Evolutionary conservation across 1,140 invertebrate genomes (phyloP), one percentile per base, ranked within the genome.

Genomic region (Dryas iulia): DNA sequence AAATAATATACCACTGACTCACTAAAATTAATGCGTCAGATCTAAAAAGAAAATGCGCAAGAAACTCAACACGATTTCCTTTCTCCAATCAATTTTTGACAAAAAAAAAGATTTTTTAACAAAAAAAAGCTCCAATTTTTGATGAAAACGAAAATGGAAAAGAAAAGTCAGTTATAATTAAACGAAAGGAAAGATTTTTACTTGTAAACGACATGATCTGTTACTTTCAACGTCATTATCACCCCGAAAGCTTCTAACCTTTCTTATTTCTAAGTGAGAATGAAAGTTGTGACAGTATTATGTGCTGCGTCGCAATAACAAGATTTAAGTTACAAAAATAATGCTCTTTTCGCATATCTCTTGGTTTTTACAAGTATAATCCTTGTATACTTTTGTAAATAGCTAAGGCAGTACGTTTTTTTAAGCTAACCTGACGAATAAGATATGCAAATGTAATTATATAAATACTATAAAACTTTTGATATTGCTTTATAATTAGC

Each of bases 211-310:
- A 61, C 25, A 61, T 28, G 39, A 61, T 61, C 23, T 18, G 33
- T 61, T 52, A 52, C 59, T 61, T 33, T 61, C 26, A 62, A 21
- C 59, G 39, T 62, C 25, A 30, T 62, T 62, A 62, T 30, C 59
- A 62, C 39, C 39, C 8, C 33, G n/a, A 21, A 62, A 62, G 39
- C 59, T 53, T 53, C 14, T 25, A 39, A 52, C 39, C 35, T 62
- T 62, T 52, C 39, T 62, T 62, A 62, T 53, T 62, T 62, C 39
- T 52, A 21, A 62, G 59, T 62, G 59, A 47, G 59, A 62, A 62
- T 28, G 59, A 62, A 53, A 62, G 39, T 53, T 52, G 6, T 25
- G 59, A 62, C 59, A 62, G 35, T 62, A 21, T 21, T 62, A 62
- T 28, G 47, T 47, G 59, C 59, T 47, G 59, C 59, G 39, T 62